Percentiles rank a stretch among this genome's conserved stretches.
These are phyloP conservation scores for Spatulosminthurus flaviceps DNA, from an alignment of 2,888 invertebrate species.

Conservation along the genomic window DNA sequence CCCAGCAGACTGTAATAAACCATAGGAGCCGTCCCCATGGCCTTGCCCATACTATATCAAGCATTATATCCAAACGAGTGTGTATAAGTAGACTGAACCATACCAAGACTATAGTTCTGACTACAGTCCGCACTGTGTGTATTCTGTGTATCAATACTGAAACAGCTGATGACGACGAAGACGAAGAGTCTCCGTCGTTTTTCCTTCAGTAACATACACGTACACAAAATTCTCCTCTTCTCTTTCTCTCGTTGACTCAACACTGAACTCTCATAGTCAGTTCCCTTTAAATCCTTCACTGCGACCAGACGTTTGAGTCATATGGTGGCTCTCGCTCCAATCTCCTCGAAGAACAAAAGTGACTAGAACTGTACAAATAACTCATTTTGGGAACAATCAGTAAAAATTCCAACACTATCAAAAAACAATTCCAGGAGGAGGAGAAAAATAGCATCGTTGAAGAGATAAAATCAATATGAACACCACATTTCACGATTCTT, in stretches of 20 bases:
- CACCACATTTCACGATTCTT: background rate
- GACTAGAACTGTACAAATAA: background rate
- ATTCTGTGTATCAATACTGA: slow-evolving; percentile 28
- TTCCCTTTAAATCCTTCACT: slow-evolving; percentile 42
- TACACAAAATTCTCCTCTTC: background rate
- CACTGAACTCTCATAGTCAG: slow-evolving; percentile 6
- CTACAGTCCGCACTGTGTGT: no score
- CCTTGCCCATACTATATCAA: slow-evolving; percentile 27
- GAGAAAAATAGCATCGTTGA: background rate
- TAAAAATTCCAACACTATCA: background rate
- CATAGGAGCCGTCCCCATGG: slow-evolving; percentile 32
- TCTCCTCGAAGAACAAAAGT: background rate
- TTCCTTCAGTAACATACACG: slow-evolving; percentile 6
- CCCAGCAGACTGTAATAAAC: background rate
- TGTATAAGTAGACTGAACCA: background rate
- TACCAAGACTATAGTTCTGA: background rate
- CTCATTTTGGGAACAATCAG: no score
- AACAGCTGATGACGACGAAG: slow-evolving; percentile 50
- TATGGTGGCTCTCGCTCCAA: slow-evolving; percentile 22
- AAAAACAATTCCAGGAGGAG: background rate
- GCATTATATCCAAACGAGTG: background rate
- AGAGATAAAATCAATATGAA: slow-evolving; percentile 40
- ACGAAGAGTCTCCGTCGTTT: slow-evolving; percentile 35
- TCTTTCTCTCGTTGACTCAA: slow-evolving; percentile 19
- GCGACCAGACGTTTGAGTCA: slow-evolving; percentile 30